Evolutionary conservation across 1,140 invertebrate genomes (phyloP).

Genomic region (Physella acuta): DNA sequence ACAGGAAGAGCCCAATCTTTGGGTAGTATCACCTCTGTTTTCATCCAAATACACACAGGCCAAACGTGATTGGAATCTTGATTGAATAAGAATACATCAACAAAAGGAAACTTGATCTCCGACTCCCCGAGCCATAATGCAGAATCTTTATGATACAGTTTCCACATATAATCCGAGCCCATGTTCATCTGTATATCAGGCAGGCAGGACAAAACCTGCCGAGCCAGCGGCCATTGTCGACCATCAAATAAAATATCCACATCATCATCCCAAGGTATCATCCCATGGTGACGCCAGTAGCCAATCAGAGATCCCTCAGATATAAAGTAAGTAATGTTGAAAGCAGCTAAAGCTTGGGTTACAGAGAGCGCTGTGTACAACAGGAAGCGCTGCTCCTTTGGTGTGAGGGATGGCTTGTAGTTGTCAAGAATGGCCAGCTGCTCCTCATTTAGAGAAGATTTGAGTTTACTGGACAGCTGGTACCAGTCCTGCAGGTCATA

Average conservation of each 20-base stretch:
- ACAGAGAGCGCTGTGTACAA: constrained; percentile 20
- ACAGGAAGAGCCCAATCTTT: constrained; percentile 22
- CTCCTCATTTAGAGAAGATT: background rate
- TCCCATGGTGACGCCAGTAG: constrained; percentile 39
- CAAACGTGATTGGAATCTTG: constrained; percentile 33
- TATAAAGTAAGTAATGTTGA: constrained; percentile 36
- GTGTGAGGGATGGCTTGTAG: constrained; percentile 23
- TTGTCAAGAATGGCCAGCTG: background rate
- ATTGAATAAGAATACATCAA: constrained; percentile 36
- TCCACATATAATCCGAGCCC: constrained; percentile 31
- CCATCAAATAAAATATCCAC: constrained; percentile 35
- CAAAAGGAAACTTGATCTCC: constrained; percentile 35
- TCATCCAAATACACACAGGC: constrained; percentile 32
- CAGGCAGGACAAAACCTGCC: constrained; percentile 24
- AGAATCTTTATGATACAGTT: constrained; percentile 26
- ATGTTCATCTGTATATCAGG: constrained; percentile 26
- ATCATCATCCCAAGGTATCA: constrained; percentile 46
- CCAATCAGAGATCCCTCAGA: constrained; percentile 39
- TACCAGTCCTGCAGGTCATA: constrained; percentile 7
- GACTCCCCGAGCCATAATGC: constrained; percentile 20
- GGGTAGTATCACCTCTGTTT: constrained; percentile 34
- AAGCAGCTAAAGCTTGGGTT: constrained; percentile 26
- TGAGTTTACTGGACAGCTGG: background rate
- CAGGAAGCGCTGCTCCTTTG: constrained; percentile 21
- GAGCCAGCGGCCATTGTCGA: constrained; percentile 24